Percentiles rank a stretch among this genome's conserved stretches.
Evolutionary conservation across 2,113 vertebrate genomes (phyloP).

Genomic region (Rattus norvegicus): GRCr8 NC_086035.1:12778501-12779000

Average conservation of each 20-base stretch:
- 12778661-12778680: not conserved
- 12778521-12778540: not conserved
- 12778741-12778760: not conserved
- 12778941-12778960: not conserved
- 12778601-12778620: not conserved
- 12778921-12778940: not conserved
- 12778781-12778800: not conserved
- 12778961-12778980: not conserved
- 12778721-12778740: not conserved
- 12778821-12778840: accelerated
- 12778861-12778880: no score
- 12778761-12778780: not conserved
- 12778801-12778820: not conserved
- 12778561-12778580: not conserved
- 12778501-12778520: not conserved
- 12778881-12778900: not conserved
- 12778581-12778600: accelerated
- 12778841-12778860: not conserved
- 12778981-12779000: not conserved
- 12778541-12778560: not conserved
- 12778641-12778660: no score
- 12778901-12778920: not conserved
- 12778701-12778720: not conserved
- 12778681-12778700: not conserved
- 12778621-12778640: not conserved